phyloP scores from a whole-genome alignment of 2,888 invertebrate genomes.

The Incurvaria masculella region DNA sequence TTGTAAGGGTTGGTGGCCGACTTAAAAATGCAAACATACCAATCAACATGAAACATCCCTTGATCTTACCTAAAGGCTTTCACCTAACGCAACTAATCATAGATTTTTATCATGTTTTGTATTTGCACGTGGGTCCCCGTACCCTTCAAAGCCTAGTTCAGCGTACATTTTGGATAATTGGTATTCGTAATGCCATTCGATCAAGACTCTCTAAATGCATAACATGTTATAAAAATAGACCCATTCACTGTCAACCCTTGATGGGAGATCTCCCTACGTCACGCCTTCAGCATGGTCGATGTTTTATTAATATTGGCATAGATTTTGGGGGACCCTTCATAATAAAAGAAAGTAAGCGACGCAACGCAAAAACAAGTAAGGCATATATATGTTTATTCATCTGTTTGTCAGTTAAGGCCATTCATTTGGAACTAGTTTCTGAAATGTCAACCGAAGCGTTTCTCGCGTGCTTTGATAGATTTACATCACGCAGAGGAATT shows the following conservation, averaged over 20 bases:
- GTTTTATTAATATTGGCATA: neutral
- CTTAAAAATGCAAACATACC: neutral
- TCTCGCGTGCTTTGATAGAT: neutral
- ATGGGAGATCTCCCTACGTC: neutral
- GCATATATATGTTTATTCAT: neutral
- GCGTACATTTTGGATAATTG: neutral
- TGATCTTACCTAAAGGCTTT: neutral
- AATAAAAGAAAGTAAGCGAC: neutral
- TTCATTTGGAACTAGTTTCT: neutral
- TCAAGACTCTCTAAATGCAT: neutral
- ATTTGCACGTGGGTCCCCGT: neutral
- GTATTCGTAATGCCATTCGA: neutral
- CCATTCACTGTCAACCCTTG: neutral
- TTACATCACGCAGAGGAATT: neutral
- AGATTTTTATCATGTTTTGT: neutral
- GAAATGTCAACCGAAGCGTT: neutral
- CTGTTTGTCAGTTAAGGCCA: neutral
- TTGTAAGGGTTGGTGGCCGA: neutral
- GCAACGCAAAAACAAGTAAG: neutral
- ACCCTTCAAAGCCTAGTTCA: neutral
- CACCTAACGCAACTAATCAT: neutral
- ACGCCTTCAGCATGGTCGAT: neutral
- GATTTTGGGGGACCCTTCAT: neutral
- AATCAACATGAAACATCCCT: neutral
- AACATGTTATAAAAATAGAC: neutral